A percentile compares a stretch with the other conserved stretches of the same genome.
Conservation (phyloP, 2,113 vertebrate genomes). For the Psittacula cyanocephala region DNA sequence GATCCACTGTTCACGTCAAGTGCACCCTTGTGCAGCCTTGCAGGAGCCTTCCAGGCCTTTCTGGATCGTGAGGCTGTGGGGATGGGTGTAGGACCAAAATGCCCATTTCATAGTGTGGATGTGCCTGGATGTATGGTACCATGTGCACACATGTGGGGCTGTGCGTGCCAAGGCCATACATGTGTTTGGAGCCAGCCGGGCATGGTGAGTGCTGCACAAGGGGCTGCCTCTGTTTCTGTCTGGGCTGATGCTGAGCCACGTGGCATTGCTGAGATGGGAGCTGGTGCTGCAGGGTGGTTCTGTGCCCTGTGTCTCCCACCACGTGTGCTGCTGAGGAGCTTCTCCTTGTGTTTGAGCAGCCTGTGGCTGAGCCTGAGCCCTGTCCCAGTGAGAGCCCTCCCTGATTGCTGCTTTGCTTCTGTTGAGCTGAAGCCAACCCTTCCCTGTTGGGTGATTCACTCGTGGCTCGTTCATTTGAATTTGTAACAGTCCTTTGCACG, state of each 20-base stretch:
- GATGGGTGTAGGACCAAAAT: neutral
- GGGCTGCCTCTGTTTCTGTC: neutral
- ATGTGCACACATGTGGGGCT: rapidly evolving
- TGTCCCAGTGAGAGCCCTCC: neutral
- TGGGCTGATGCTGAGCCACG: rapidly evolving
- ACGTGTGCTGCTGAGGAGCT: rapidly evolving
- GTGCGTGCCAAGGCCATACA: rapidly evolving
- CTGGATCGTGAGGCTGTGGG: rapidly evolving
- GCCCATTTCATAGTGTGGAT: rapidly evolving
- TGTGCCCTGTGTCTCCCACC: neutral
- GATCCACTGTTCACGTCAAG: rapidly evolving
- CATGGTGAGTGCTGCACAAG: neutral
- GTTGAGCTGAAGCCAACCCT: neutral
- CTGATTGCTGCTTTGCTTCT: neutral
- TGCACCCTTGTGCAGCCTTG: rapidly evolving
- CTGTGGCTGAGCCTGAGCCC: neutral
- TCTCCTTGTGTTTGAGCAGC: neutral
- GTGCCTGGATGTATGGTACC: neutral
- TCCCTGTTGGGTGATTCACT: neutral
- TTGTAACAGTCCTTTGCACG: neutral
- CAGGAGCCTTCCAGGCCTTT: neutral
- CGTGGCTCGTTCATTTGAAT: neutral
- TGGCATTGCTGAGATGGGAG: neutral
- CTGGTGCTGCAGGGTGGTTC: neutral
- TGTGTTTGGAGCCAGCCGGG: neutral